phyloP scores from a whole-genome alignment of 37 sponge, comb jelly and placozoan species.

The Geodia barretti region DNA sequence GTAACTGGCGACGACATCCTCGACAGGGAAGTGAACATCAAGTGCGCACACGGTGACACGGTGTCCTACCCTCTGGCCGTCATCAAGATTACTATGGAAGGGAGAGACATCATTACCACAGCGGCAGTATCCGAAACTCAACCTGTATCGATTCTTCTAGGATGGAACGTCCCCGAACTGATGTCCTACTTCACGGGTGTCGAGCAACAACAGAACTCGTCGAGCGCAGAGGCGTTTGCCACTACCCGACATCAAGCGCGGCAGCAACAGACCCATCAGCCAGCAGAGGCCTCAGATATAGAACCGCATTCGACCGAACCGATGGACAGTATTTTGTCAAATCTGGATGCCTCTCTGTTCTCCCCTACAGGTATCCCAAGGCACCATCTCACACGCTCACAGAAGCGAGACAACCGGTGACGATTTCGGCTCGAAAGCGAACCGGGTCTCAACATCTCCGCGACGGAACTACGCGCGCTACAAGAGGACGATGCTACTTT shows the following conservation, averaged over 20 bases:
- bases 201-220: neutral
- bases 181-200: neutral
- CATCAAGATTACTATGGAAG: conserved; percentile 12
- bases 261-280: conserved; percentile 2
- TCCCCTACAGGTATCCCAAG: no score
- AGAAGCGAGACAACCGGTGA: no score
- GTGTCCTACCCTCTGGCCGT: conserved; percentile 23
- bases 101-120: neutral
- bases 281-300: no score
- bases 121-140: conserved; percentile 24
- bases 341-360: no score
- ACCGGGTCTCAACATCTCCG: no score
- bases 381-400: no score
- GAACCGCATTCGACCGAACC: no score
- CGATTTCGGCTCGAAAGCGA: no score
- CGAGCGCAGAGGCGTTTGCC: neutral
- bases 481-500: conserved; percentile 32
- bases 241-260: conserved; percentile 16
- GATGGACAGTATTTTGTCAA: no score
- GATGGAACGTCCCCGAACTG: conserved; percentile 33
- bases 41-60: conserved; percentile 34
- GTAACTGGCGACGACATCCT: conserved; percentile 6
- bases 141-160: conserved; percentile 37
- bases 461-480: conserved; percentile 16
- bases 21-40: neutral